Percentiles rank a stretch among this genome's conserved stretches.
phyloP scores from a whole-genome alignment of 1,140 invertebrate genomes.

The Bicyclus anynana region DNA sequence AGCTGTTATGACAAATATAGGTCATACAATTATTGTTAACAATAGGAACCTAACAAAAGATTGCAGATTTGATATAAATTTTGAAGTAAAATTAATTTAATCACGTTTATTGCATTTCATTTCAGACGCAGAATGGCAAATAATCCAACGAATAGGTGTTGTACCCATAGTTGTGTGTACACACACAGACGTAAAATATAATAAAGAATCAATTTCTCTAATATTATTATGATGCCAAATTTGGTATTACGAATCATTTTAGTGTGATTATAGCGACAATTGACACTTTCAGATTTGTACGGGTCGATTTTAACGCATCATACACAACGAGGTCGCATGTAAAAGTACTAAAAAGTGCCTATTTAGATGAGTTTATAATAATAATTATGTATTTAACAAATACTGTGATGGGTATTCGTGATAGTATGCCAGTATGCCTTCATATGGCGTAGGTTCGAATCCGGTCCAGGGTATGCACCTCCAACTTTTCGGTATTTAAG shows the following conservation, averaged over 20 bases:
- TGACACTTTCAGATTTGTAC: slow-evolving; percentile 10
- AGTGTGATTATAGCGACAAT: slow-evolving; percentile 3
- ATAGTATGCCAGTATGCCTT: no score
- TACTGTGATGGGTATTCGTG: no score
- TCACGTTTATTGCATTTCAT: neutral
- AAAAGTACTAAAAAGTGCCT: neutral
- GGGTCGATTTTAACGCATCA: slow-evolving; percentile 14
- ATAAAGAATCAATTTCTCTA: neutral
- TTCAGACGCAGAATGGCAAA: neutral
- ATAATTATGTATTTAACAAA: neutral
- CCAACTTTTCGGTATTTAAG: no score
- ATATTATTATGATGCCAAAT: neutral
- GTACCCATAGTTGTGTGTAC: neutral
- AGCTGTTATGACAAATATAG: no score
- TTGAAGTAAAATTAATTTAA: neutral
- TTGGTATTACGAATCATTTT: neutral
- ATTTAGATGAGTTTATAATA: no score
- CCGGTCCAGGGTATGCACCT: no score
- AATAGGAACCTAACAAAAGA: neutral
- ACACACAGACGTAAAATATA: neutral
- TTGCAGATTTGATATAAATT: neutral
- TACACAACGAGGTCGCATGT: slow-evolving; percentile 6
- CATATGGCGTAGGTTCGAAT: no score
- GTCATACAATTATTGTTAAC: no score
- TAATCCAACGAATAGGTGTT: neutral